phyloP scores from a whole-genome alignment of 1,140 invertebrate genomes.

The Cherax quadricarinatus region DNA sequence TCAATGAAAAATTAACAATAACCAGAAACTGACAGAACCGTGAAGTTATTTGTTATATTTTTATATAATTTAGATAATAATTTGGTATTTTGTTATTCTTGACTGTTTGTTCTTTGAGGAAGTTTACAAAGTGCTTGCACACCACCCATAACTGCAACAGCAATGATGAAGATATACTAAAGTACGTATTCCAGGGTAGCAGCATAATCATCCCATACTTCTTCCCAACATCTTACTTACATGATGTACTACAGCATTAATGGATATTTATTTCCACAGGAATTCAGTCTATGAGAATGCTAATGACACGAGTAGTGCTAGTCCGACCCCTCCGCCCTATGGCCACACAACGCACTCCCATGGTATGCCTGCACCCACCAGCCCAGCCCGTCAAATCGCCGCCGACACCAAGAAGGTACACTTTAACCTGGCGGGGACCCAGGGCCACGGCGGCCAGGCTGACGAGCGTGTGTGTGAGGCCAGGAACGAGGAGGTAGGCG shows the following conservation, averaged over 20 bases:
- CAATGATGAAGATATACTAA: no score
- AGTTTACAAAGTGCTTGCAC: no score
- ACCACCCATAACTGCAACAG: no score
- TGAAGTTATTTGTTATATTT: background rate
- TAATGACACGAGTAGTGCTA: conserved; percentile 25
- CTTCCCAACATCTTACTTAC: no score
- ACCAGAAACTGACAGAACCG: background rate
- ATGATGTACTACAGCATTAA: no score
- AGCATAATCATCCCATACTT: no score
- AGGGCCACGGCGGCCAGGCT: conserved; percentile 18
- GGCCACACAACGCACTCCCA: conserved; percentile 49
- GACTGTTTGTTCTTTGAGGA: no score
- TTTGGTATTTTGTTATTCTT: no score
- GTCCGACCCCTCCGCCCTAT: conserved; percentile 33
- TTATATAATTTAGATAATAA: no score
- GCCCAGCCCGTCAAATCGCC: conserved; percentile 58
- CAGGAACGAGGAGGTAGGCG: conserved; percentile 66
- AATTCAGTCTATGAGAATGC: conserved; percentile 70
- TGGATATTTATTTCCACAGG: conserved; percentile 23
- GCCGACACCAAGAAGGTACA: conserved; percentile 69
- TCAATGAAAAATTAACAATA: no score
- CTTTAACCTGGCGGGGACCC: conserved; percentile 63
- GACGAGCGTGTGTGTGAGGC: conserved; percentile 60
- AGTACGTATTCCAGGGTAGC: no score
- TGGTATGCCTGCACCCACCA: conserved; percentile 31